Percentiles rank a stretch among this genome's conserved stretches.
phyloP scores from a whole-genome alignment of 2,113 vertebrate species.

The Sminthopsis crassicaudata region DNA sequence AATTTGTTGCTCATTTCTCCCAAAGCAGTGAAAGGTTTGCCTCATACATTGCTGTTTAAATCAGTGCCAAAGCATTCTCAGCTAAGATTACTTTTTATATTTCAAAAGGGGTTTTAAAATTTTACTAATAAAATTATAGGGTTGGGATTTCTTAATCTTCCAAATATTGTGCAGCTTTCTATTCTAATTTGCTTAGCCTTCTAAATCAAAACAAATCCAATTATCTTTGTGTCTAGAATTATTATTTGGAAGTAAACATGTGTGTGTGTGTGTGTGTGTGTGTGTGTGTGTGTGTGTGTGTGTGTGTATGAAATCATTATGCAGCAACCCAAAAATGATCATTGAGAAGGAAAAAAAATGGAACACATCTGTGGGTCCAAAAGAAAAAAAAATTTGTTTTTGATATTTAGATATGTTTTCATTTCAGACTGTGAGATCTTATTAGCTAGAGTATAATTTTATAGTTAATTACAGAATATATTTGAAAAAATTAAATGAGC shows the following conservation, averaged over 20 bases:
- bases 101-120: background rate
- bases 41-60: background rate
- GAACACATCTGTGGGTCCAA: background rate
- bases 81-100: conserved; percentile 8
- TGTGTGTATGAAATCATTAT: background rate
- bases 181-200: background rate
- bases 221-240: conserved; percentile 31
- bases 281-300: too few species aligned
- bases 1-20: conserved; percentile 1
- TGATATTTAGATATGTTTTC: conserved; percentile 11
- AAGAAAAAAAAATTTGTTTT: background rate
- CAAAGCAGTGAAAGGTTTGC: conserved; percentile 6
- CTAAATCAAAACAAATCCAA: conserved; percentile 16
- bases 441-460: background rate
- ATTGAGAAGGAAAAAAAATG: conserved; percentile 33
- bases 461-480: background rate
- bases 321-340: conserved; percentile 33
- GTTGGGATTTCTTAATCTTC: conserved; percentile 18
- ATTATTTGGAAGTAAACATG: conserved; percentile 20
- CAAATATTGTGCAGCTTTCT: background rate
- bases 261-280: background rate
- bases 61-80: conserved; percentile 14
- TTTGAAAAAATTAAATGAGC: background rate
- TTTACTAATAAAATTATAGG: conserved; percentile 46
- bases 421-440: conserved; percentile 5